phyloP scores from a whole-genome alignment of 2,113 vertebrate species.

The Calyptommatus sinebrachiatus region DNA sequence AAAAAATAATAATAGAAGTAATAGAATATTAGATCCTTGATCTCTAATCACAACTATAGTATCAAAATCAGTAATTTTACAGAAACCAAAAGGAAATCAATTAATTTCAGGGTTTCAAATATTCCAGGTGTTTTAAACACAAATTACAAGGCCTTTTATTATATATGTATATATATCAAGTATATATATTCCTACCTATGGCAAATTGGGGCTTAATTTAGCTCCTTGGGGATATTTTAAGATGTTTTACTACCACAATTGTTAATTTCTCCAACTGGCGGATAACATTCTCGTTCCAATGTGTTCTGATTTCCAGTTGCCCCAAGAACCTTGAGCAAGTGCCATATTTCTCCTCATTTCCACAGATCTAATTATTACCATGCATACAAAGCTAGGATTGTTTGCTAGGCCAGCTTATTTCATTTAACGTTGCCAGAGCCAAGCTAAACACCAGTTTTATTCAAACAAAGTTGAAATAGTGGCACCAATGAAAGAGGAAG shows the following conservation, averaged over 20 bases:
- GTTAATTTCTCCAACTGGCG: constrained; percentile 24
- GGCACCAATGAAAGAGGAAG: constrained; percentile 42
- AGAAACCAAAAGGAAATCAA: background rate
- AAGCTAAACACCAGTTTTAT: constrained; percentile 55
- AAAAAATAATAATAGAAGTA: too few species aligned
- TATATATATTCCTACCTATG: constrained; percentile 26
- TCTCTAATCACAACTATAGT: background rate
- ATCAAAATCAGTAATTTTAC: background rate
- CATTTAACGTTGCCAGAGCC: constrained; percentile 41
- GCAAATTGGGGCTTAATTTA: constrained; percentile 12
- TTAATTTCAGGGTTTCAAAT: background rate
- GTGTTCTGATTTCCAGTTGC: constrained; percentile 39
- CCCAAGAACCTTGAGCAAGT: constrained; percentile 36
- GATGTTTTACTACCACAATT: constrained; percentile 28
- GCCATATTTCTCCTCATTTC: constrained; percentile 31
- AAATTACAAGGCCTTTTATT: constrained; percentile 6
- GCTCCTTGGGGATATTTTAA: constrained; percentile 3
- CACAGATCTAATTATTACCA: constrained; percentile 47
- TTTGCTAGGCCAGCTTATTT: constrained; percentile 40
- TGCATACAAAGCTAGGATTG: constrained; percentile 42
- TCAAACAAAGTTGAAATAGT: constrained; percentile 46
- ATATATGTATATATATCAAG: background rate
- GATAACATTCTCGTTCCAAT: constrained; percentile 30
- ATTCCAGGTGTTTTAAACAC: background rate
- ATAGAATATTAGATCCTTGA: background rate